These are phyloP conservation scores for Erpornis zantholeuca DNA, from an alignment of 2,113 vertebrate species.

Conservation along the genomic window DNA sequence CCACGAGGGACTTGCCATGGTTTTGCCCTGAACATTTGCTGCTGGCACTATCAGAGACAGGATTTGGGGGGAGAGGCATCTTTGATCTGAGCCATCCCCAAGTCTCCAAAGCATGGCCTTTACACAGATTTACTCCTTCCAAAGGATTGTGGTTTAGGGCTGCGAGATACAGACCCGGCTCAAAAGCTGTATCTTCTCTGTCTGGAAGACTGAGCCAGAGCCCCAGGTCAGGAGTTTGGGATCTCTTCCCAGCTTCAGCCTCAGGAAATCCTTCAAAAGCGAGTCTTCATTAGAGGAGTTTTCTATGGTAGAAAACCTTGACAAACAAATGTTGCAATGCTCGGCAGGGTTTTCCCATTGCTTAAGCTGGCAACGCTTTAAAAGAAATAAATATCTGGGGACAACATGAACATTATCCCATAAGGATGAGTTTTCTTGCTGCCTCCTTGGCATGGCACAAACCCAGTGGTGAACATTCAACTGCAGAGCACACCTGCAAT, in stretches of 20 bases:
- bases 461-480: accelerated
- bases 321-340: not conserved
- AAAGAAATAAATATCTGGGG: not conserved
- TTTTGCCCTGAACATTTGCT: not conserved
- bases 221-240: not conserved
- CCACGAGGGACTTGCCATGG: not conserved
- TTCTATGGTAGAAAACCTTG: not conserved
- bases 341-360: not conserved
- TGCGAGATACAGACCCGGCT: not conserved
- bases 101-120: not conserved
- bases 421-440: not conserved
- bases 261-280: not conserved
- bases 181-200: not conserved
- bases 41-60: not conserved
- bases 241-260: not conserved
- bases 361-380: not conserved
- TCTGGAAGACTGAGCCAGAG: not conserved
- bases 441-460: not conserved
- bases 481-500: not conserved
- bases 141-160: not conserved
- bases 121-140: not conserved
- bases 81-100: not conserved
- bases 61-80: not conserved
- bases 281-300: not conserved
- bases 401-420: not conserved